These are phyloP conservation scores for Stichopus horrens DNA, from an alignment of 53 echinoderm and acorn worm species.

Conservation along the genomic window DNA sequence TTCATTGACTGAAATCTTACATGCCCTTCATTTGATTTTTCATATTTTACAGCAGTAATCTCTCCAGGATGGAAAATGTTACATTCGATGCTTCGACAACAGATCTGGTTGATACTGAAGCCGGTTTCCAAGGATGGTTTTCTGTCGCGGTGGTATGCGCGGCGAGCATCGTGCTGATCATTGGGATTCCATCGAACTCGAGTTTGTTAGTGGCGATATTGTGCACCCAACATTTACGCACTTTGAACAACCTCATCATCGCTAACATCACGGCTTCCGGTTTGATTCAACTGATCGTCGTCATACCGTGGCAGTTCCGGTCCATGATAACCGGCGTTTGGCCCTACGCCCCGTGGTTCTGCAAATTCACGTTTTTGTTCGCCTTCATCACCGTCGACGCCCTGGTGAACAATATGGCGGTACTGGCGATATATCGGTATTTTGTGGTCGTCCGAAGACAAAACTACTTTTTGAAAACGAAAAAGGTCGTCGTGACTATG, in stretches of 20 bases:
- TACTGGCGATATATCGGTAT: constrained; percentile 32
- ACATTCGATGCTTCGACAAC: not conserved
- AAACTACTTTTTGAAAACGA: constrained; percentile 27
- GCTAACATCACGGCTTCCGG: constrained; percentile 30
- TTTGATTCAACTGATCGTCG: constrained; percentile 16
- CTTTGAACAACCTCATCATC: constrained; percentile 30
- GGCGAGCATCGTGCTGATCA: not conserved
- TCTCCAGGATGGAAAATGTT: not conserved
- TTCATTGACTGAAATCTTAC: no score
- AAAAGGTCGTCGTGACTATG: constrained; percentile 18
- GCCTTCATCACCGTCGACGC: constrained; percentile 23
- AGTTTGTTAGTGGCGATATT: not conserved
- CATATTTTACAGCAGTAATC: no score
- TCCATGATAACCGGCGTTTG: constrained; percentile 10
- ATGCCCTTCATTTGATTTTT: no score
- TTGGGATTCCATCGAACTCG: constrained; percentile 27
- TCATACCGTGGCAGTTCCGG: constrained; percentile 31
- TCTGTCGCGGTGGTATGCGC: constrained; percentile 8
- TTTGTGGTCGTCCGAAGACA: constrained; percentile 30
- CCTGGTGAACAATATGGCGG: constrained; percentile 34
- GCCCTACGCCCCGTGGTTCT: constrained; percentile 10
- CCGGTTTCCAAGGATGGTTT: not conserved
- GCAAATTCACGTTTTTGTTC: constrained; percentile 1
- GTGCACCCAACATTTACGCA: constrained; percentile 6
- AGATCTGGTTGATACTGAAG: not conserved